phyloP scores from a whole-genome alignment of 2,113 vertebrate genomes.

The Lutjanus erythropterus region DNA sequence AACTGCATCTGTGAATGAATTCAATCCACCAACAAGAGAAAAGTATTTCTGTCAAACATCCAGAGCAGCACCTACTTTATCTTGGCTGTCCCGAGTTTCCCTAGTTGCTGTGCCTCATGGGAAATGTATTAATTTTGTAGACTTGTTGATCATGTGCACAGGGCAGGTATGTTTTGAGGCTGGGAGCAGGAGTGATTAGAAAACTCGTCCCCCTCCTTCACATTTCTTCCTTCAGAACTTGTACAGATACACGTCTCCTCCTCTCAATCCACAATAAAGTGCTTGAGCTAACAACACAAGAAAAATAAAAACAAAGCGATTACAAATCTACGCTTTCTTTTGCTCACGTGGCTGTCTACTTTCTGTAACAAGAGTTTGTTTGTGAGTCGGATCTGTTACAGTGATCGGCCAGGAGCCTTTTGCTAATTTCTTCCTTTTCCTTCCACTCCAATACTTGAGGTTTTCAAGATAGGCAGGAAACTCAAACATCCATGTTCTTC shows the following conservation, averaged over 20 bases:
- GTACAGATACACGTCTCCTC: not conserved
- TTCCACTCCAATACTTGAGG: conserved; percentile 61
- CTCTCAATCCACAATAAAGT: conserved; percentile 79
- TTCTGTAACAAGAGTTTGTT: conserved; percentile 52
- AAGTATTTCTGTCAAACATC: not conserved
- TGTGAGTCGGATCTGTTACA: conserved; percentile 37
- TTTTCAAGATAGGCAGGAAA: conserved; percentile 63
- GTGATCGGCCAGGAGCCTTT: conserved; percentile 1
- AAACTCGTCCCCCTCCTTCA: conserved; percentile 32
- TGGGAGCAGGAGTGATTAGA: conserved; percentile 10
- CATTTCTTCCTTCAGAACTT: conserved; percentile 23
- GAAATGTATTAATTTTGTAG: conserved; percentile 11
- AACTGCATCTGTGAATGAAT: not conserved
- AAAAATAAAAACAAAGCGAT: conserved; percentile 48
- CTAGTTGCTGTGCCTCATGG: conserved; percentile 6
- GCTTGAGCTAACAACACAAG: conserved; percentile 74
- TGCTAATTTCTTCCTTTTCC: conserved; percentile 19
- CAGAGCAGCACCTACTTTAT: not conserved
- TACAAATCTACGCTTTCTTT: conserved; percentile 47
- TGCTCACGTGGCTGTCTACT: conserved; percentile 41
- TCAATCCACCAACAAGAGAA: not conserved
- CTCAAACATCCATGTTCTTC: conserved; percentile 47
- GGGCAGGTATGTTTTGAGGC: conserved; percentile 3
- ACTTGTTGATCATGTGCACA: conserved; percentile 24
- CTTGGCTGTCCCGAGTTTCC: not conserved